Base-by-base conservation (phyloP, 2,888 invertebrate species). In the Troilus luridus region DNA sequence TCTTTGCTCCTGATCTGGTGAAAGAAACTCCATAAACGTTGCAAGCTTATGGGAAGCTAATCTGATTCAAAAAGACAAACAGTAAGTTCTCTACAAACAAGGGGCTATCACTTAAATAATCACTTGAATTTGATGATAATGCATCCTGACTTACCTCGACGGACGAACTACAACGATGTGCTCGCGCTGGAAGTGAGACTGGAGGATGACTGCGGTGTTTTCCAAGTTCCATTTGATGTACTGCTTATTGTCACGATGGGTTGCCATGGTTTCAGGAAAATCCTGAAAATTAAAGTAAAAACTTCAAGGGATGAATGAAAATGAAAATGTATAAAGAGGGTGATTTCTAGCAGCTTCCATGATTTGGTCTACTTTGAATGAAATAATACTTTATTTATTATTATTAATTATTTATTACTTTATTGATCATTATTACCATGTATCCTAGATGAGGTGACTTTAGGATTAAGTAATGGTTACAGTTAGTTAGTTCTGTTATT, bases 151-250 rank as follows among this genome's bases (percentile, higher is more conserved):
- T 85, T 12, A 97, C 97, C 97, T 96, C 91, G 96, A 95, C 60
- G 97, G 97, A 92, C 96, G 95, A 91, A 97, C 95, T 92, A 97
- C 95, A 92, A 97, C 94, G 90, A 97, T 95, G 94, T 97, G 96
- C 93, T 96, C 95, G 92, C 95, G 94, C 0, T 97, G 96, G 94
- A 98, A 98, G 93, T 95, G 95, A 92, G 95, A 94, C 88, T 96
- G 95, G 89, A 98, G 94, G 92, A 96, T 94, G 89, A 95, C 94
- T 60, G 97, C 97, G 56, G 97, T 97, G 93, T 95, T 96, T 94
- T 98, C 97, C 92, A 98, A 94, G 94, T 97, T 97, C 97, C 98
- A 98, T 93, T 96, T 95, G 92, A 96, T 94, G 94, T 97, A 97
- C 93, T 96, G 95, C 93, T 96, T 95, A 94, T 97, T 97, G 93